Conservation (phyloP, 1,140 invertebrate genomes). For the Calliopsis andreniformis region DNA sequence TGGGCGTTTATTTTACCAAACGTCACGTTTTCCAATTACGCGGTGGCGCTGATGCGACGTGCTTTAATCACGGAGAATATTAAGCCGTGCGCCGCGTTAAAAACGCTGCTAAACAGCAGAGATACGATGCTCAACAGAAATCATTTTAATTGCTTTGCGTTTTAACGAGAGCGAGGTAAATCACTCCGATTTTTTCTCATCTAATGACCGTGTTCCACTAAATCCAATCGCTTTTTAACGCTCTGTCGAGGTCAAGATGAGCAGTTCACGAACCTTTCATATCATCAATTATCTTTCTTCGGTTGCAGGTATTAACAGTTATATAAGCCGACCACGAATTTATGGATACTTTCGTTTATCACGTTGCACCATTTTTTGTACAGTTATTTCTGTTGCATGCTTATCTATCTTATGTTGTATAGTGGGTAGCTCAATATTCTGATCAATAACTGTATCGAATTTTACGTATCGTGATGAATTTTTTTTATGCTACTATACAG, state of each 20-base stretch:
- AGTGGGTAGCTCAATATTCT: slow-evolving; percentile 12
- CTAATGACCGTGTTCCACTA: background rate
- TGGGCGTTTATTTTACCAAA: slow-evolving; percentile 21
- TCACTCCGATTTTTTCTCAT: background rate
- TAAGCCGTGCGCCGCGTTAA: slow-evolving; percentile 1
- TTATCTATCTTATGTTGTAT: slow-evolving; percentile 2
- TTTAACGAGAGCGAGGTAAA: slow-evolving; percentile 1
- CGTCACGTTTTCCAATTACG: slow-evolving; percentile 49
- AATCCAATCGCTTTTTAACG: slow-evolving; percentile 5
- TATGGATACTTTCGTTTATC: slow-evolving; percentile 12
- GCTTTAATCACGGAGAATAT: slow-evolving; percentile 40
- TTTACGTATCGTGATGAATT: too few relatives aligned
- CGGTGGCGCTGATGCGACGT: slow-evolving; percentile 25
- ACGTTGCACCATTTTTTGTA: slow-evolving; percentile 29
- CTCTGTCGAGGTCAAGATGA: background rate
- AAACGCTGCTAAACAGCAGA: slow-evolving; percentile 1
- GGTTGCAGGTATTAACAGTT: slow-evolving; percentile 18
- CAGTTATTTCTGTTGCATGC: slow-evolving; percentile 11
- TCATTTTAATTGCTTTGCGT: slow-evolving; percentile 18
- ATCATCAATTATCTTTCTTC: slow-evolving; percentile 31
- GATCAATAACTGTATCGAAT: too few relatives aligned
- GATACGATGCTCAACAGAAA: background rate
- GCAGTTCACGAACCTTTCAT: background rate
- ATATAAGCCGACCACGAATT: slow-evolving; percentile 19
- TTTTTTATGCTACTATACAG: too few relatives aligned